Evolutionary conservation across 2,888 invertebrate genomes (phyloP).

Genomic region (Oligia fasciuncula): DNA sequence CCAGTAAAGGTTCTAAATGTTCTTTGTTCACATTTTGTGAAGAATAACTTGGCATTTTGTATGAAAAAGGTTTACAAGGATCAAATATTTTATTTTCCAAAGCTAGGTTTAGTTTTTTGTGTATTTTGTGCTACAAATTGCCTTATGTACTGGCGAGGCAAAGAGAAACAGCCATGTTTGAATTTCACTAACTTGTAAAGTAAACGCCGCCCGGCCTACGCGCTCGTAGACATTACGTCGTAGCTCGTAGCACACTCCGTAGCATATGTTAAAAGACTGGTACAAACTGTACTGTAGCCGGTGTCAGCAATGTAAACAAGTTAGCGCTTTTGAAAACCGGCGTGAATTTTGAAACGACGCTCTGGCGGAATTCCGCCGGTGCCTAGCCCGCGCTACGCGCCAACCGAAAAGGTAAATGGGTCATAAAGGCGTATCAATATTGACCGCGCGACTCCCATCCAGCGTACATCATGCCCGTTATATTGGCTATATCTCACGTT

Average conservation of each 20-base stretch:
- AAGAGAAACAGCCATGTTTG: slow-evolving; percentile 11
- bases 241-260: slow-evolving; percentile 51
- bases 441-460: slow-evolving; percentile 83
- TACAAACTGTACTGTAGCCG: slow-evolving; percentile 24
- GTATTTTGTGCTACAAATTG: not conserved
- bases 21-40: slow-evolving; percentile 19
- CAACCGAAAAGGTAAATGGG: slow-evolving; percentile 86
- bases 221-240: slow-evolving; percentile 29
- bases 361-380: slow-evolving; percentile 80
- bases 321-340: slow-evolving; percentile 74
- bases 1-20: slow-evolving; percentile 1
- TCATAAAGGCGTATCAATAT: slow-evolving; percentile 89
- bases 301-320: slow-evolving; percentile 72
- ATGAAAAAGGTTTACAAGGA: not conserved
- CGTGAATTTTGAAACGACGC: slow-evolving; percentile 81
- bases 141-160: not conserved
- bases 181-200: slow-evolving; percentile 15
- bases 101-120: not conserved
- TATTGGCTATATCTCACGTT: slow-evolving; percentile 83
- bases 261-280: slow-evolving; percentile 42
- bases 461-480: slow-evolving; percentile 82
- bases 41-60: not conserved
- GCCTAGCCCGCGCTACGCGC: slow-evolving; percentile 71
- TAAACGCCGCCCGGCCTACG: slow-evolving; percentile 17
- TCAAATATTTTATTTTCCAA: slow-evolving; percentile 2